Evolutionary conservation across 2,888 invertebrate species (phyloP).

Genomic region (Dermolepida albohirtum): DNA sequence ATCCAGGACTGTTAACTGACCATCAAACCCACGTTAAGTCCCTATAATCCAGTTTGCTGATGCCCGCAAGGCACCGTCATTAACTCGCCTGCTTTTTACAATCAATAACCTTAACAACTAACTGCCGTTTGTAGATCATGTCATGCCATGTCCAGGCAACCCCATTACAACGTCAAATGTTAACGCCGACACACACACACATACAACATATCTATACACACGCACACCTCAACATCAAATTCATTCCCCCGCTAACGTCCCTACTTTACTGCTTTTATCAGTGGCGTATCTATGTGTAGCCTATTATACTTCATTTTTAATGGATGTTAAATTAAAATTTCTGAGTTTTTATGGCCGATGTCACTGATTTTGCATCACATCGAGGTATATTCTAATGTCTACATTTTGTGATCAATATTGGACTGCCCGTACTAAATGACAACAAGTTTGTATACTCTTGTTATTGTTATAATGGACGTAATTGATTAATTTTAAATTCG

Average conservation of each 20-base stretch:
- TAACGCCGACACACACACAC: not conserved
- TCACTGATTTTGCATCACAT: no score
- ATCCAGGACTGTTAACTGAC: conserved; percentile 26
- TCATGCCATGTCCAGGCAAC: conserved; percentile 38
- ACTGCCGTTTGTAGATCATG: conserved; percentile 51
- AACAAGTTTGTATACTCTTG: no score
- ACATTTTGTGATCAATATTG: no score
- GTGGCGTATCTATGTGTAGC: no score
- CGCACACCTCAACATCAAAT: conserved; percentile 7
- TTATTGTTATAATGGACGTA: no score
- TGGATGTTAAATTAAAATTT: no score
- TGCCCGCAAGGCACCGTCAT: conserved; percentile 51
- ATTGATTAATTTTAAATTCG: no score
- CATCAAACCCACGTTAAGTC: conserved; percentile 46
- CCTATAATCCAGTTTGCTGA: conserved; percentile 49
- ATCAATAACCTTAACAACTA: conserved; percentile 50
- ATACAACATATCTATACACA: not conserved
- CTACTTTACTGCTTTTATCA: no score
- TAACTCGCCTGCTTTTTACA: conserved; percentile 51
- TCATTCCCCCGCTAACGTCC: not conserved
- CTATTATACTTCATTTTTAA: no score
- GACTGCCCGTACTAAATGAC: no score
- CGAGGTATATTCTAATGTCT: no score
- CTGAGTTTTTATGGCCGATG: no score
- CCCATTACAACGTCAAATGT: conserved; percentile 10